These are phyloP conservation scores for Coenonympha glycerion DNA, from an alignment of 2,888 invertebrate genomes.

Conservation along the genomic window DNA sequence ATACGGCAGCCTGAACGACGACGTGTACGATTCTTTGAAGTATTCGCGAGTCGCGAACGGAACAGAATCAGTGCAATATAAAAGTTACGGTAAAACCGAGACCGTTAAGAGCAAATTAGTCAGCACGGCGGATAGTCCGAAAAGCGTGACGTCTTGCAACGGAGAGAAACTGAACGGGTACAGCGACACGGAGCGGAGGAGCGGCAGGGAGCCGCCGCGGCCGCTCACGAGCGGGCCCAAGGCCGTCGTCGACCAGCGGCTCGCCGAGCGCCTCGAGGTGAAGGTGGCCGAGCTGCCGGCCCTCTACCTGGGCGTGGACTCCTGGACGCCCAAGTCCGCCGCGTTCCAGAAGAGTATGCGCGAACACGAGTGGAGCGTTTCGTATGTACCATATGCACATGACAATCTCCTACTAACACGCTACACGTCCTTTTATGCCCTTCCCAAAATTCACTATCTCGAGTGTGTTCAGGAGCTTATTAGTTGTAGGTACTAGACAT, in stretches of 20 bases:
- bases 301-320: slow-evolving; percentile 81
- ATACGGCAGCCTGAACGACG: slow-evolving; percentile 65
- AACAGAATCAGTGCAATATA: slow-evolving; percentile 71
- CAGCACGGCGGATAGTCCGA: slow-evolving; percentile 68
- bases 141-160: slow-evolving; percentile 69
- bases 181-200: slow-evolving; percentile 53
- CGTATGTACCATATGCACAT: slow-evolving; percentile 59
- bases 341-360: slow-evolving; percentile 75
- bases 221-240: slow-evolving; percentile 63
- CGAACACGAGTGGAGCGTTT: slow-evolving; percentile 76
- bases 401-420: slow-evolving; percentile 41
- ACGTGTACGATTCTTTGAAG: slow-evolving; percentile 69
- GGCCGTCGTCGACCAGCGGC: slow-evolving; percentile 65
- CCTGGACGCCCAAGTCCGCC: slow-evolving; percentile 84
- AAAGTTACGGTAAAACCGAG: slow-evolving; percentile 68
- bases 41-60: slow-evolving; percentile 73
- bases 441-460: slow-evolving; percentile 13
- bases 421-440: slow-evolving; percentile 6
- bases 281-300: slow-evolving; percentile 79
- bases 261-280: slow-evolving; percentile 70
- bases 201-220: slow-evolving; percentile 54
- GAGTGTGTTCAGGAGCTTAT: slow-evolving; percentile 28
- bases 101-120: slow-evolving; percentile 72
- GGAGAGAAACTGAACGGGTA: slow-evolving; percentile 66
- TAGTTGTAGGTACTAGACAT: slow-evolving; percentile 4